phyloP scores from a whole-genome alignment of 2,888 invertebrate species.

The Dastarcus helophoroides region DNA sequence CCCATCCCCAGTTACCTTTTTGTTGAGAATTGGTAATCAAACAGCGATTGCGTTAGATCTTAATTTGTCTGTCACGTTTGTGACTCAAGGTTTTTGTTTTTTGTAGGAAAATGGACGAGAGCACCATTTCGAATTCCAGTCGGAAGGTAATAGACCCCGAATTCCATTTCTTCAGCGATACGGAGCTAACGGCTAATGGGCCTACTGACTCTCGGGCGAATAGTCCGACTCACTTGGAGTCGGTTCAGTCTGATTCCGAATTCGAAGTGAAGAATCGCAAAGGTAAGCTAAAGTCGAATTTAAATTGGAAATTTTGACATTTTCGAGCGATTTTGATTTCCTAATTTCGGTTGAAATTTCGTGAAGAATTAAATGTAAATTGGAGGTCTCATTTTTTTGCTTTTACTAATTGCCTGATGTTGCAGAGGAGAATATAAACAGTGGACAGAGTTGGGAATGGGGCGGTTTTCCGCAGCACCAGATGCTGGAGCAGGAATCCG shows the following conservation, averaged over 20 bases:
- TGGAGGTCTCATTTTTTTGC: too few relatives aligned
- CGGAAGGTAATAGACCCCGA: conserved; percentile 46
- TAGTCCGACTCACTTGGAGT: conserved; percentile 54
- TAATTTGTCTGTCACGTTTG: too few relatives aligned
- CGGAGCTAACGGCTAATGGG: conserved; percentile 65
- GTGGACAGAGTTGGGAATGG: conserved; percentile 75
- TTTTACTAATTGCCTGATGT: too few relatives aligned
- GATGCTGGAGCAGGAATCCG: conserved; percentile 24
- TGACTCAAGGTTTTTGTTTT: too few relatives aligned
- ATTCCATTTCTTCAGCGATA: conserved; percentile 87
- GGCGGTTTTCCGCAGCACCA: conserved; percentile 63
- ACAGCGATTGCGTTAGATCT: too few relatives aligned
- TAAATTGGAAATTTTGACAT: too few relatives aligned
- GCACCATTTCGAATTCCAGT: conserved; percentile 2
- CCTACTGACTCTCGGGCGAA: conserved; percentile 51
- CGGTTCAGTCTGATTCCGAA: conserved; percentile 82
- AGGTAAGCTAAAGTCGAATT: conserved; percentile 28
- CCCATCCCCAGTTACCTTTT: too few relatives aligned
- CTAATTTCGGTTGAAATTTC: too few relatives aligned
- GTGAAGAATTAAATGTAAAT: too few relatives aligned
- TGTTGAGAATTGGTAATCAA: too few relatives aligned
- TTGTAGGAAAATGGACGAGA: conserved; percentile 11
- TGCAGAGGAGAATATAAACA: conserved; percentile 26
- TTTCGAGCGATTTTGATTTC: too few relatives aligned
- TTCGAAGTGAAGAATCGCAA: conserved; percentile 57